These are phyloP conservation scores for Capitella teleta DNA, from an alignment of 1,140 invertebrate genomes.

Conservation along the genomic window DNA sequence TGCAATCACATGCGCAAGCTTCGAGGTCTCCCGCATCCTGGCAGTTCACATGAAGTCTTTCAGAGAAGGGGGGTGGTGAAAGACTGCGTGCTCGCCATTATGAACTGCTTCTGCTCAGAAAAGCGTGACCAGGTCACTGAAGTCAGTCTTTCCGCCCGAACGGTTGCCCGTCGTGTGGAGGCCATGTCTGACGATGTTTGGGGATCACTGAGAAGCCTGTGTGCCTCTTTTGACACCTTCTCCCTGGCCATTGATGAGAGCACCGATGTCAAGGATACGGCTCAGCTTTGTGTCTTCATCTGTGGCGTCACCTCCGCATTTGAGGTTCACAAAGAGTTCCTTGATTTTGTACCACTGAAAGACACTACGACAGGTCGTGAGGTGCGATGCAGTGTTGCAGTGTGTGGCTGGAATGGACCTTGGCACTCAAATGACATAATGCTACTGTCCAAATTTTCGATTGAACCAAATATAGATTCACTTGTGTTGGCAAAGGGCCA, in stretches of 20 bases:
- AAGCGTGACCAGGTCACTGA: no score
- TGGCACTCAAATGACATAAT: no score
- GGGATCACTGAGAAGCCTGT: background rate
- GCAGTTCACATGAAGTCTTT: no score
- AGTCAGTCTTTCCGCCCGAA: background rate
- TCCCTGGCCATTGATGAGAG: slow-evolving; percentile 11
- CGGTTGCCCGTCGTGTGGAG: background rate
- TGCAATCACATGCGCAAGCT: no score
- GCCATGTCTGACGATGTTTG: background rate
- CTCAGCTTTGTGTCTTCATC: slow-evolving; percentile 8
- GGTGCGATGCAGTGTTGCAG: background rate
- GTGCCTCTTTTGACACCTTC: slow-evolving; percentile 2
- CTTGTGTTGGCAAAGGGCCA: no score
- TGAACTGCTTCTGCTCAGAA: no score
- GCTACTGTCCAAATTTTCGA: no score
- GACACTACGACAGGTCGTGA: background rate
- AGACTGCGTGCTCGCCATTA: no score
- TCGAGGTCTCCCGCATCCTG: no score
- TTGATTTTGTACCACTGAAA: background rate
- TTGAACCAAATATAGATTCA: no score
- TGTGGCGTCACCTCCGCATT: slow-evolving; percentile 1
- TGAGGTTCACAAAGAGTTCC: slow-evolving; percentile 7
- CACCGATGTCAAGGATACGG: slow-evolving; percentile 1
- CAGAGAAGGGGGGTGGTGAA: no score
- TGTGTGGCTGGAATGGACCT: no score